Percentiles rank a stretch among this genome's conserved stretches.
Evolutionary conservation across 2,888 invertebrate genomes (phyloP).

Genomic region (Hirtodrosophila confusa): DNA sequence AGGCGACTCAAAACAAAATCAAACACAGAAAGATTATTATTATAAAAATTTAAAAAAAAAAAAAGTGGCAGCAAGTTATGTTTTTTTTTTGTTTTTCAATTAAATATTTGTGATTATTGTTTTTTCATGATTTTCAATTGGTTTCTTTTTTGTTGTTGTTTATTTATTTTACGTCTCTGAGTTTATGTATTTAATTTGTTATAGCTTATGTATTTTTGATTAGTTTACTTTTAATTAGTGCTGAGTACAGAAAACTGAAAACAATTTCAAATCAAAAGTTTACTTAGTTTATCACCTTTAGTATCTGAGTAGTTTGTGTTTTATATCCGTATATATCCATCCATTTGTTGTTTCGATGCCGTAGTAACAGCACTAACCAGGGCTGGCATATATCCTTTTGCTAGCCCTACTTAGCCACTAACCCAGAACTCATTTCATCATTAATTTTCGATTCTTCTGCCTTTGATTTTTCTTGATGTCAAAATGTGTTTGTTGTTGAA

Average conservation of each 20-base stretch:
- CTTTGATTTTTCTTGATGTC: conserved; percentile 50
- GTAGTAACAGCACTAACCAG: conserved; percentile 47
- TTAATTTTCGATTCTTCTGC: conserved; percentile 22
- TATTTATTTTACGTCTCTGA: conserved; percentile 33
- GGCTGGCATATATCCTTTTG: conserved; percentile 12
- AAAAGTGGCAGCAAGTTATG: conserved; percentile 16
- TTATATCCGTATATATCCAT: conserved; percentile 21
- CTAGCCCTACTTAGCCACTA: conserved; percentile 32
- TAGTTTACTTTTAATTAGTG: conserved; percentile 46
- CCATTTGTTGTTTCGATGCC: conserved; percentile 28
- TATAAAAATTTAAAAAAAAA: neutral
- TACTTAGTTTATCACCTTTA: conserved; percentile 47
- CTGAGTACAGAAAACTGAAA: conserved; percentile 1
- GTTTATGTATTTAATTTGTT: conserved; percentile 18
- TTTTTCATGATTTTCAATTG: conserved; percentile 13
- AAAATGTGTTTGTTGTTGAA: conserved; percentile 28
- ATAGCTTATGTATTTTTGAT: conserved; percentile 31
- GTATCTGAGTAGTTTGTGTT: conserved; percentile 46
- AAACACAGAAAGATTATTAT: conserved; percentile 1
- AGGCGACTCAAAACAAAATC: conserved; percentile 12
- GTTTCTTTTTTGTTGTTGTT: conserved; percentile 37
- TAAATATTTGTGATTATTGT: conserved; percentile 10
- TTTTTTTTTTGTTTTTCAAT: conserved; percentile 2
- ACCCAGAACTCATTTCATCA: conserved; percentile 33
- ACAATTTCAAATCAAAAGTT: conserved; percentile 4